A percentile compares a stretch with the other conserved stretches of the same genome.
Evolutionary conservation across 2,797 vertebrate genomes (phyloP).

Genomic region (Onychomys torridus): DNA sequence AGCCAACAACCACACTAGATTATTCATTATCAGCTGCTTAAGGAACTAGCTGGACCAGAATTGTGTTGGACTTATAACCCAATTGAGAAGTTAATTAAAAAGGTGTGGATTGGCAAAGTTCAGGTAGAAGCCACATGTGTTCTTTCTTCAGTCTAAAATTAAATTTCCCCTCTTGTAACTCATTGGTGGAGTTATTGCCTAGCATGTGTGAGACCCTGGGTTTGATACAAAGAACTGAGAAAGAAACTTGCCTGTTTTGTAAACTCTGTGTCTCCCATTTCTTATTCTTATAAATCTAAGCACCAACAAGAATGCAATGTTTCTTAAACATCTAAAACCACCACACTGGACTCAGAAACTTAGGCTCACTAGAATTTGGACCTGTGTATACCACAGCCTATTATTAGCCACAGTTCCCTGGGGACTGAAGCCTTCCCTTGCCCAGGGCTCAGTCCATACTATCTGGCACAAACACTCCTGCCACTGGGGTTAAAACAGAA

Average conservation of each 20-base stretch:
- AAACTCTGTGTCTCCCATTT: neutral
- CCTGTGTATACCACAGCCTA: neutral
- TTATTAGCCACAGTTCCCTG: accelerated
- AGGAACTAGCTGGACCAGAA: neutral
- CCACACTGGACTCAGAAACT: neutral
- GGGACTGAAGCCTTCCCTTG: neutral
- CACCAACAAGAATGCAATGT: neutral
- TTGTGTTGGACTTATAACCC: neutral
- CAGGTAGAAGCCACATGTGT: neutral
- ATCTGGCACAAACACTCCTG: accelerated
- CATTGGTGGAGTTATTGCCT: neutral
- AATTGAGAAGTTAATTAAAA: conserved; percentile 16
- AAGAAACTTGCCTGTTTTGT: neutral
- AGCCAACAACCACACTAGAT: neutral
- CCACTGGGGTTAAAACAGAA: neutral
- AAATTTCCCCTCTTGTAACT: neutral
- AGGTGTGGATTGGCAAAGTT: neutral
- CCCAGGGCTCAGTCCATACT: neutral
- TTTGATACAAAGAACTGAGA: neutral
- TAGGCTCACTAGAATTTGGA: neutral
- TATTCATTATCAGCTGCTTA: conserved; percentile 16
- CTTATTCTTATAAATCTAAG: neutral
- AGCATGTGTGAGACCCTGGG: neutral
- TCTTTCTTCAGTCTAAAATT: neutral
- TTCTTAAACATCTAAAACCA: neutral